Percentiles rank a stretch among this genome's conserved stretches.
These are phyloP conservation scores for Argyrosomus regius DNA, from an alignment of 2,797 vertebrate species.

Conservation along the genomic window DNA sequence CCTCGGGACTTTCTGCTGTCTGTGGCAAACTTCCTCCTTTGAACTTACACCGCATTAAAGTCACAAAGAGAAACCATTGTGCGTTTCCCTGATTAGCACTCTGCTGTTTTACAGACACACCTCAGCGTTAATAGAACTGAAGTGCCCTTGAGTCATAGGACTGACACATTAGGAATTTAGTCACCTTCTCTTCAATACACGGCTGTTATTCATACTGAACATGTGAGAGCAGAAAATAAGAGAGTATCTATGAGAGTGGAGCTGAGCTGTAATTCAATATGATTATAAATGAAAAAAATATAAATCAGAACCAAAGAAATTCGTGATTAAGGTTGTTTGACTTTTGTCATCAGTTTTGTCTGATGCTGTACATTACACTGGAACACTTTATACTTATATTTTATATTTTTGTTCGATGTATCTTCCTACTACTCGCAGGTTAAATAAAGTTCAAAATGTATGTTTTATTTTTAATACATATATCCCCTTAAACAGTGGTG, in stretches of 20 bases:
- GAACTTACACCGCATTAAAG: slow-evolving; percentile 29
- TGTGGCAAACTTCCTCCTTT: slow-evolving; percentile 53
- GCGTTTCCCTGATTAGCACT: slow-evolving; percentile 22
- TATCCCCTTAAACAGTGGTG: background rate
- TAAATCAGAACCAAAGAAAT: background rate
- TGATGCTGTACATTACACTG: background rate
- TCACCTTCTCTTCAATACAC: background rate
- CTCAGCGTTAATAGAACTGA: slow-evolving; percentile 3
- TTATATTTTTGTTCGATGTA: background rate
- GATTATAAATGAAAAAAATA: background rate
- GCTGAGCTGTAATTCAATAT: background rate
- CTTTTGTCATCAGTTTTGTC: background rate
- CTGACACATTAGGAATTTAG: background rate
- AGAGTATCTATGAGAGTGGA: background rate
- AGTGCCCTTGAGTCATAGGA: background rate
- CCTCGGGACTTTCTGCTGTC: slow-evolving; percentile 41
- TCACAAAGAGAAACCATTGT: slow-evolving; percentile 24
- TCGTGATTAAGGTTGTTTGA: background rate
- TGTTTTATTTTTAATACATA: background rate
- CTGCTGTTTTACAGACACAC: slow-evolving; percentile 26
- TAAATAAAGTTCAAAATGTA: background rate
- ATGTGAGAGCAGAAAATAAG: background rate
- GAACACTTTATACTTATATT: background rate
- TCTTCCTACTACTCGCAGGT: background rate
- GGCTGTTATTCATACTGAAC: background rate